These are phyloP conservation scores for Mycteria americana DNA, from an alignment of 2,797 vertebrate genomes.

Conservation along the genomic window DNA sequence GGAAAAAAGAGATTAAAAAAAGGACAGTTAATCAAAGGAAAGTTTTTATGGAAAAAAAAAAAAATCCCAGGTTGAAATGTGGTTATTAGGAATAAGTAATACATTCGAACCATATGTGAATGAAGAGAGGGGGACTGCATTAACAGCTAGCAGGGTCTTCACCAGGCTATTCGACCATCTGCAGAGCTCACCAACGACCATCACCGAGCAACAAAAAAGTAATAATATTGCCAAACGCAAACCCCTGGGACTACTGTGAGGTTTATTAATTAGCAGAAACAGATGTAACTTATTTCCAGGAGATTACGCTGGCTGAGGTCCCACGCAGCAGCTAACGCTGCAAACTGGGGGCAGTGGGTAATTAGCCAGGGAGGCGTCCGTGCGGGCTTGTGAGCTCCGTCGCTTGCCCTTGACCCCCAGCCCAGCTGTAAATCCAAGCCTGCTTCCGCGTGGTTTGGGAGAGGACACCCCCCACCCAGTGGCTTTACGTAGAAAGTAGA, in stretches of 20 bases:
- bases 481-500: rapidly evolving
- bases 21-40: background rate
- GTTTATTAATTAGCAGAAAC: slow-evolving; percentile 36
- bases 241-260: background rate
- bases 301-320: background rate
- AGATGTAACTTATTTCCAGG: slow-evolving; percentile 7
- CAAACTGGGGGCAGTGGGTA: background rate
- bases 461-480: too few species aligned
- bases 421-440: background rate
- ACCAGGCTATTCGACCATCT: background rate
- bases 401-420: background rate
- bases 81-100: background rate
- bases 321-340: background rate
- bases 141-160: background rate
- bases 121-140: background rate
- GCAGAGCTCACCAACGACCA: background rate
- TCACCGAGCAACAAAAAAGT: background rate
- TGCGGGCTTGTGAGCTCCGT: rapidly evolving
- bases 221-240: background rate
- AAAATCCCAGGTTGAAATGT: background rate
- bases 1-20: background rate
- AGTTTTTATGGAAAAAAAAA: background rate
- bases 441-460: rapidly evolving
- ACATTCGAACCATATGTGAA: rapidly evolving
- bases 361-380: background rate